A percentile compares a stretch with the other conserved stretches of the same genome.
phyloP scores from a whole-genome alignment of 2,797 vertebrate species.

The Propithecus deckenii region DNA sequence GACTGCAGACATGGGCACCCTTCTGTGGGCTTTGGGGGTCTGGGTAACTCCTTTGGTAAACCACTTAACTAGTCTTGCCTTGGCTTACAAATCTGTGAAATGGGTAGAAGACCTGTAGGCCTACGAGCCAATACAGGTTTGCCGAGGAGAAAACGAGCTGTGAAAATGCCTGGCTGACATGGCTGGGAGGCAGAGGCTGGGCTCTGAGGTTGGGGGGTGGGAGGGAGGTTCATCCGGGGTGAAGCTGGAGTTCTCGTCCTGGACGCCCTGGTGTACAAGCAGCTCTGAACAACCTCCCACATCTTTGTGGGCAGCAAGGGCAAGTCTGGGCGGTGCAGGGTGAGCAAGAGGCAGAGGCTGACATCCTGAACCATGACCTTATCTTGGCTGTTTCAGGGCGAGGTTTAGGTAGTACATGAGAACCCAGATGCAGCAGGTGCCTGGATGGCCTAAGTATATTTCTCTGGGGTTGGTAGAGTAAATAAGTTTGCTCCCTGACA shows the following conservation, averaged over 20 bases:
- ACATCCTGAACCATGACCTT: background rate
- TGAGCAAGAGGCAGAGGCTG: background rate
- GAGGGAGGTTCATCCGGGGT: background rate
- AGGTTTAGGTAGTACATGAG: background rate
- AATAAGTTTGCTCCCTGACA: background rate
- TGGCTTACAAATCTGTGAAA: background rate
- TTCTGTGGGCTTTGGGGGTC: background rate
- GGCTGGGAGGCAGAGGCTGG: background rate
- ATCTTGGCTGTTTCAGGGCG: background rate
- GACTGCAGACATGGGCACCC: background rate
- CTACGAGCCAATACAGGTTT: background rate
- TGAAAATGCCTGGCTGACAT: background rate
- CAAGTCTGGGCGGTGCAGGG: conserved; percentile 83
- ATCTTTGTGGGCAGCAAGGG: conserved; percentile 95
- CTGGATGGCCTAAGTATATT: background rate
- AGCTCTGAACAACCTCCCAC: conserved; percentile 89
- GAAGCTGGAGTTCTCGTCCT: background rate
- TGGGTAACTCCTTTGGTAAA: background rate
- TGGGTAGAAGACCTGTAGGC: background rate
- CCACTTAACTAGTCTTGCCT: background rate
- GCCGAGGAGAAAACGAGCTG: background rate
- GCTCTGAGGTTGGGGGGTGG: background rate
- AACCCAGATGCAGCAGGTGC: background rate
- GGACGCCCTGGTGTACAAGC: conserved; percentile 73
- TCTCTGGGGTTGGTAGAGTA: background rate